phyloP scores from a whole-genome alignment of 2,888 invertebrate genomes.

The Drosophila monieri region DNA sequence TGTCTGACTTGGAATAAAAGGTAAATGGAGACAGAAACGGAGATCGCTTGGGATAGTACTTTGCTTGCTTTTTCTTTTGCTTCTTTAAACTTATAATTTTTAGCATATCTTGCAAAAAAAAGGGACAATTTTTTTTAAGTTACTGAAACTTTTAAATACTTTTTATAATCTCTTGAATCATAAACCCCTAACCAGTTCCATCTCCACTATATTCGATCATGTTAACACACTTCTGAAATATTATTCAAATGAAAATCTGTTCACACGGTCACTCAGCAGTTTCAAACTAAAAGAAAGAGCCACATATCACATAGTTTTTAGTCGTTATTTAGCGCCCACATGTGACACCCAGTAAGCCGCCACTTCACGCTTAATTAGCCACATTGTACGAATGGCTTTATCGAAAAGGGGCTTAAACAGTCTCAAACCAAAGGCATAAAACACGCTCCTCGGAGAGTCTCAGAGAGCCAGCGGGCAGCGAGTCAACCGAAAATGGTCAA shows the following conservation, averaged over 20 bases:
- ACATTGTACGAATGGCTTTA: slow-evolving; percentile 66
- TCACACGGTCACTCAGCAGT: slow-evolving; percentile 33
- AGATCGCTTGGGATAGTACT: too few species aligned
- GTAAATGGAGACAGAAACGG: slow-evolving; percentile 4
- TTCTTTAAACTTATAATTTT: not conserved
- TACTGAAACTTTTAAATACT: not conserved
- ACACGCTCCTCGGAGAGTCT: slow-evolving; percentile 9
- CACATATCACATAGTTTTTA: slow-evolving; percentile 5
- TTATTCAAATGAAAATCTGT: slow-evolving; percentile 29
- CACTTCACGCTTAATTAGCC: slow-evolving; percentile 74
- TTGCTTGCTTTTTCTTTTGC: not conserved
- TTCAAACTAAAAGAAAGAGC: slow-evolving; percentile 3
- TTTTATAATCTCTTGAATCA: not conserved
- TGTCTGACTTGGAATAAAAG: slow-evolving; percentile 32
- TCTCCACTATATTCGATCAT: not conserved
- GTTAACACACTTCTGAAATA: not conserved
- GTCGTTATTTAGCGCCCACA: slow-evolving; percentile 40
- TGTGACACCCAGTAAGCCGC: slow-evolving; percentile 48
- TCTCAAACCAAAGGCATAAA: slow-evolving; percentile 36
- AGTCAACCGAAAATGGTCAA: slow-evolving; percentile 69
- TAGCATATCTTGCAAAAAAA: too few species aligned
- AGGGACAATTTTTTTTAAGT: too few species aligned
- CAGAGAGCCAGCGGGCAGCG: slow-evolving; percentile 17
- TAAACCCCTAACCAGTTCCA: not conserved
- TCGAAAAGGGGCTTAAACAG: slow-evolving; percentile 39